Conservation (phyloP, 2,113 vertebrate genomes). For the Python bivittatus region DNA sequence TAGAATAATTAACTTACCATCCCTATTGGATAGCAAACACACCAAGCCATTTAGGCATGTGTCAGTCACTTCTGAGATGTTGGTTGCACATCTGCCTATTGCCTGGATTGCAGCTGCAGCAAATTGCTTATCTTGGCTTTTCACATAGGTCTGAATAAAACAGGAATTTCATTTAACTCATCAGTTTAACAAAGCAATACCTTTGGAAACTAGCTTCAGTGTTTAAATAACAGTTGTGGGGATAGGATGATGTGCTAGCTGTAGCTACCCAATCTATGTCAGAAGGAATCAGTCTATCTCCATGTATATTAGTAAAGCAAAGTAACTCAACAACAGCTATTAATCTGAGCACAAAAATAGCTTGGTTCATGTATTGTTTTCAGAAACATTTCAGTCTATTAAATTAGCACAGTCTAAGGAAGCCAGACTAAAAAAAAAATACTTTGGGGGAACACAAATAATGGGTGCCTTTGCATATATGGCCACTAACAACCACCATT, state of each 20-base stretch:
- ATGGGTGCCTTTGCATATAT: neutral
- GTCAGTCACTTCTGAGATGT: slow-evolving; percentile 92
- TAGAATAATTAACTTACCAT: slow-evolving; percentile 79
- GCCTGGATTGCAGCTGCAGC: slow-evolving; percentile 95
- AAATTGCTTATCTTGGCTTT: slow-evolving; percentile 96
- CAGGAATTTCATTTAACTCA: slow-evolving; percentile 43
- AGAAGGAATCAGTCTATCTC: neutral
- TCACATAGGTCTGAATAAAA: slow-evolving; percentile 90
- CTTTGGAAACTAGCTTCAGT: neutral
- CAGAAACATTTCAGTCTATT: slow-evolving; percentile 62
- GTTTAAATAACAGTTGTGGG: neutral
- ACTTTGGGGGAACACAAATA: neutral
- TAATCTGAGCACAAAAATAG: slow-evolving; percentile 48
- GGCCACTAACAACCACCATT: neutral
- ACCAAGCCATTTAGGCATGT: slow-evolving; percentile 93
- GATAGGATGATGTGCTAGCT: slow-evolving; percentile 32
- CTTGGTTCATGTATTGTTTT: slow-evolving; percentile 51
- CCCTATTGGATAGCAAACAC: slow-evolving; percentile 92
- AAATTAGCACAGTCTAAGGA: slow-evolving; percentile 52
- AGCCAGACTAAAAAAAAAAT: slow-evolving; percentile 51
- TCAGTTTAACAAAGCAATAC: slow-evolving; percentile 27
- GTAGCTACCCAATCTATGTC: slow-evolving; percentile 48
- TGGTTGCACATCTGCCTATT: slow-evolving; percentile 94
- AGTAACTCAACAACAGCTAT: slow-evolving; percentile 55
- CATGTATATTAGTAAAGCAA: slow-evolving; percentile 9